phyloP scores from a whole-genome alignment of 53 echinoderm and acorn worm species.

The Actinopyga echinites region DNA sequence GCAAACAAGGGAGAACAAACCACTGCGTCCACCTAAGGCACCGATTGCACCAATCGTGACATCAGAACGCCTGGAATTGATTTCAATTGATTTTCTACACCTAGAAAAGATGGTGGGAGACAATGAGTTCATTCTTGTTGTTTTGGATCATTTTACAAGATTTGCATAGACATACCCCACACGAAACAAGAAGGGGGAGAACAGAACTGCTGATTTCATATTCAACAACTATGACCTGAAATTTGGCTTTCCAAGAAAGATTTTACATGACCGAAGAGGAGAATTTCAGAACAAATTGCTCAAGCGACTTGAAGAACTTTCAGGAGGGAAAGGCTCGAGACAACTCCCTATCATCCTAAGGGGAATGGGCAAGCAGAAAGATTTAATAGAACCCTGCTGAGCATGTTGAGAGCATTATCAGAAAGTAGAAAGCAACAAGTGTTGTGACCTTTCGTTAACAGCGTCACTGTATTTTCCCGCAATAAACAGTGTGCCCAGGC shows the following conservation, averaged over 20 bases:
- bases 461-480: no score
- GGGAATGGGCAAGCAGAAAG: conserved; percentile 64
- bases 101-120: conserved; percentile 43
- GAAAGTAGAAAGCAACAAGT: no score
- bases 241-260: conserved; percentile 67
- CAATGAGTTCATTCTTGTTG: conserved; percentile 48
- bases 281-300: conserved; percentile 63
- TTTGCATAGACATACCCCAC: no score
- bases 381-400: no score
- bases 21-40: background rate
- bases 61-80: conserved; percentile 19
- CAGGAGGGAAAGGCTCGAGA: conserved; percentile 34
- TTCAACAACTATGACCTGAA: conserved; percentile 67
- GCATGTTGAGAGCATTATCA: conserved; percentile 49
- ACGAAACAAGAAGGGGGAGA: conserved; percentile 60
- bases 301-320: conserved; percentile 36
- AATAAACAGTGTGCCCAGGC: no score
- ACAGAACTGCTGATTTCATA: conserved; percentile 64
- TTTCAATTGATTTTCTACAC: conserved; percentile 49
- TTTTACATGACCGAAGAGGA: no score
- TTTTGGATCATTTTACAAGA: no score
- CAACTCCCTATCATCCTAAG: conserved; percentile 67
- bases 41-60: conserved; percentile 24
- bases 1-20: no score
- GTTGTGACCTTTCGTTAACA: no score